phyloP scores from a whole-genome alignment of 1,140 invertebrate genomes.

The Aricia agestis region DNA sequence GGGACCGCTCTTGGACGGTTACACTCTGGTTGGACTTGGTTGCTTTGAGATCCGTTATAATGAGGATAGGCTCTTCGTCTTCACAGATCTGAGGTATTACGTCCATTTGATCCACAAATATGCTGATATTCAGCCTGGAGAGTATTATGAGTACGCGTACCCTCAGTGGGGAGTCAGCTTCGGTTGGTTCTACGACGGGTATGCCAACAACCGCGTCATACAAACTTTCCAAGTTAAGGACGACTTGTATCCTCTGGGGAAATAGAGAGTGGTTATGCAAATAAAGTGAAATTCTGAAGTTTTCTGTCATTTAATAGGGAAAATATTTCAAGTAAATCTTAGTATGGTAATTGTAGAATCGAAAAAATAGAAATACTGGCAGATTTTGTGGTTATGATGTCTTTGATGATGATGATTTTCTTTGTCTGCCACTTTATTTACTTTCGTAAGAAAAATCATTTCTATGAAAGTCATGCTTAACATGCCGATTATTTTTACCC shows the following conservation, averaged over 20 bases:
- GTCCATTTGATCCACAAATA: constrained; percentile 33
- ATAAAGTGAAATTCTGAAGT: background rate
- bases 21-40: constrained; percentile 36
- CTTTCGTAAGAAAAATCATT: no score
- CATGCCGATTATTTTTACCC: no score
- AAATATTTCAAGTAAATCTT: no score
- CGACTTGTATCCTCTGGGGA: constrained; percentile 36
- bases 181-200: constrained; percentile 23
- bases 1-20: constrained; percentile 25
- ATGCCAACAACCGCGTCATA: constrained; percentile 31
- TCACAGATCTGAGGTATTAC: constrained; percentile 54
- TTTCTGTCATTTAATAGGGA: background rate
- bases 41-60: constrained; percentile 57
- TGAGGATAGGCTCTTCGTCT: constrained; percentile 46
- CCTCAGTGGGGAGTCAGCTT: constrained; percentile 37
- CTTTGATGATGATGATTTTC: no score
- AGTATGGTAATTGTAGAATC: no score
- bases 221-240: constrained; percentile 29
- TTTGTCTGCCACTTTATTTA: no score
- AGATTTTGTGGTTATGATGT: no score
- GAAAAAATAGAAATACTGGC: no score
- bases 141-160: constrained; percentile 58
- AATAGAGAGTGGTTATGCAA: constrained; percentile 13
- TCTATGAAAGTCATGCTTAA: no score
- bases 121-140: constrained; percentile 32